A percentile compares a stretch with the other conserved stretches of the same genome.
phyloP scores from a whole-genome alignment of 1,140 invertebrate genomes.

The Drosophila watanabei region DNA sequence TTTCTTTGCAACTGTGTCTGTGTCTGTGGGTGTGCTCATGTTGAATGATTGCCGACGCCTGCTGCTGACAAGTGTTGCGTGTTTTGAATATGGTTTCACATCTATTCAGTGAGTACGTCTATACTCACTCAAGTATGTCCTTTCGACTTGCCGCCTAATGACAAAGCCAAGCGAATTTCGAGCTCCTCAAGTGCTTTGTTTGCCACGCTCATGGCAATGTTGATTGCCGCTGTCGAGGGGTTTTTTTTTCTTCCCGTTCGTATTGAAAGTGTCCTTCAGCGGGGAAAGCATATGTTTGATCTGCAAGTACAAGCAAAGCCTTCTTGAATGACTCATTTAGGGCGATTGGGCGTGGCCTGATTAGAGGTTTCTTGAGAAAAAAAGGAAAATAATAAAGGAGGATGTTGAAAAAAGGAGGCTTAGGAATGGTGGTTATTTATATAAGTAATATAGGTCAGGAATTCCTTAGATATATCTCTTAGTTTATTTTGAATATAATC shows the following conservation, averaged over 20 bases:
- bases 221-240: constrained; percentile 38
- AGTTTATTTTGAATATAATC: not conserved
- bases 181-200: constrained; percentile 53
- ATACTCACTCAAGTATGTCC: constrained; percentile 35
- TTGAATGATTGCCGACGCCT: constrained; percentile 75
- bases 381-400: not conserved
- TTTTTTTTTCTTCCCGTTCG: constrained; percentile 1
- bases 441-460: not conserved
- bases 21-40: constrained; percentile 26
- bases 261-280: constrained; percentile 41
- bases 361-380: not conserved
- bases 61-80: constrained; percentile 82
- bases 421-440: not conserved
- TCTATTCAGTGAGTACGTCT: constrained; percentile 18
- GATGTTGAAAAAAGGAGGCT: not conserved
- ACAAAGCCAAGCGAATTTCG: constrained; percentile 65
- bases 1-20: constrained; percentile 17
- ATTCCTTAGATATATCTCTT: not conserved
- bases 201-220: constrained; percentile 39
- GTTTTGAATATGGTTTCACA: constrained; percentile 72
- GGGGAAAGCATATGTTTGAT: constrained; percentile 28
- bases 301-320: constrained; percentile 9
- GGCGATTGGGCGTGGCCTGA: not conserved
- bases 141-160: constrained; percentile 58
- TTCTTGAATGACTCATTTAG: constrained; percentile 19